Percentiles rank a stretch among this genome's conserved stretches.
Conservation (phyloP, 2,113 vertebrate species). For the Podarcis cretensis region DNA sequence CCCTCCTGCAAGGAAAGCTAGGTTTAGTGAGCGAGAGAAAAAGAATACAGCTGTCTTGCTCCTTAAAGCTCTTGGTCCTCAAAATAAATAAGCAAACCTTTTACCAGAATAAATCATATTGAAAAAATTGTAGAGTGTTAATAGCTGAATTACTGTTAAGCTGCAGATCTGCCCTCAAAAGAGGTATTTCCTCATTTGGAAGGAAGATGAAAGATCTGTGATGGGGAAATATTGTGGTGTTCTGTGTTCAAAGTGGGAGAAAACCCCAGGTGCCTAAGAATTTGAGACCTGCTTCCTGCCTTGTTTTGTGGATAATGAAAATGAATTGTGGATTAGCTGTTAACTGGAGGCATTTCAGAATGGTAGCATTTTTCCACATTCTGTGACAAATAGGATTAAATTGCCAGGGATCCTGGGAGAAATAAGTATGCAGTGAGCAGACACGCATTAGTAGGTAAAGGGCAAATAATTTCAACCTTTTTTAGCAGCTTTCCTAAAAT, state of each 20-base stretch:
- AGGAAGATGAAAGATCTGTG: conserved; percentile 22
- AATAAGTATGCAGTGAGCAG: conserved; percentile 25
- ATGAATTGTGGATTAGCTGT: conserved; percentile 31
- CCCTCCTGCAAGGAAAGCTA: not conserved
- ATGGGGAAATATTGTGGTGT: not conserved
- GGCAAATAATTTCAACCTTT: conserved; percentile 55
- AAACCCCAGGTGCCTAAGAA: not conserved
- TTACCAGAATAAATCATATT: not conserved
- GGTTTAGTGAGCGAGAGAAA: too few species aligned
- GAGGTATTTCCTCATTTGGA: not conserved
- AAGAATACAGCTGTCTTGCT: not conserved
- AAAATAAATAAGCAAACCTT: too few species aligned
- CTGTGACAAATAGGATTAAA: conserved; percentile 41
- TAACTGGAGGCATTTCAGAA: conserved; percentile 33
- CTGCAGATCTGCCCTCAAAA: not conserved
- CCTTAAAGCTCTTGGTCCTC: too few species aligned
- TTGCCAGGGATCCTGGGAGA: conserved; percentile 6
- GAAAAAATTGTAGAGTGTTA: not conserved
- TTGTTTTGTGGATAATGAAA: conserved; percentile 15
- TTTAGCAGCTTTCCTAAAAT: conserved; percentile 51
- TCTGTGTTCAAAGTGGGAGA: not conserved
- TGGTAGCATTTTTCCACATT: not conserved
- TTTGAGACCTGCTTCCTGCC: not conserved
- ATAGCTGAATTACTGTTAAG: not conserved
- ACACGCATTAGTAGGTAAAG: conserved; percentile 46